These are phyloP conservation scores for Mycteria americana DNA, from an alignment of 2,797 vertebrate genomes.

Conservation along the genomic window DNA sequence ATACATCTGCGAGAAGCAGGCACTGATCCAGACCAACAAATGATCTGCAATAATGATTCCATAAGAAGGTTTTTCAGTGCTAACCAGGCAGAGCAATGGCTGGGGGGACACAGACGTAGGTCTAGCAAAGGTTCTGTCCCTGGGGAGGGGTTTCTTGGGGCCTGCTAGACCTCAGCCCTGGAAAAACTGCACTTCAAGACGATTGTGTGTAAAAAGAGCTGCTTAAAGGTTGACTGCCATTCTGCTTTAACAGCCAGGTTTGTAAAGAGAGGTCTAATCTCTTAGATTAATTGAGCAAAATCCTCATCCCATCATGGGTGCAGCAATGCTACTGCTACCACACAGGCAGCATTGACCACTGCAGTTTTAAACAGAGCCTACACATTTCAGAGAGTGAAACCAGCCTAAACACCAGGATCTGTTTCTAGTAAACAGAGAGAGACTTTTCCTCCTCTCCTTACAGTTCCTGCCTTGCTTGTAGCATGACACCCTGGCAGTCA, in stretches of 20 bases:
- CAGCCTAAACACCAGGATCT: not conserved
- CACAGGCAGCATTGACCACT: too few species aligned
- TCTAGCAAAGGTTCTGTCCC: not conserved
- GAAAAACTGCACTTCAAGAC: not conserved
- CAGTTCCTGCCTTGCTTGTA: not conserved
- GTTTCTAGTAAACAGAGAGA: not conserved
- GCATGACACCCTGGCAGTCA: not conserved
- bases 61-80: not conserved
- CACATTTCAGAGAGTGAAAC: not conserved
- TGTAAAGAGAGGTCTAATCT: not conserved
- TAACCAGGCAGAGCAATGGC: not conserved
- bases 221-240: not conserved
- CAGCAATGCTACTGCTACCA: not conserved
- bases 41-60: not conserved
- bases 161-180: not conserved
- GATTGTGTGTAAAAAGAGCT: not conserved
- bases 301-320: not conserved
- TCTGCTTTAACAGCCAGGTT: not conserved
- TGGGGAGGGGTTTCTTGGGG: not conserved
- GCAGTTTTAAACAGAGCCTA: not conserved
- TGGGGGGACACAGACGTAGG: accelerated
- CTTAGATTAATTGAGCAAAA: not conserved
- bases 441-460: not conserved
- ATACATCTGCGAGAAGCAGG: not conserved
- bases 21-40: not conserved